Evolutionary conservation across 2,888 invertebrate genomes (phyloP), one percentile per base, ranked within the genome.

Genomic region (Zhengitettix transpicula): DNA sequence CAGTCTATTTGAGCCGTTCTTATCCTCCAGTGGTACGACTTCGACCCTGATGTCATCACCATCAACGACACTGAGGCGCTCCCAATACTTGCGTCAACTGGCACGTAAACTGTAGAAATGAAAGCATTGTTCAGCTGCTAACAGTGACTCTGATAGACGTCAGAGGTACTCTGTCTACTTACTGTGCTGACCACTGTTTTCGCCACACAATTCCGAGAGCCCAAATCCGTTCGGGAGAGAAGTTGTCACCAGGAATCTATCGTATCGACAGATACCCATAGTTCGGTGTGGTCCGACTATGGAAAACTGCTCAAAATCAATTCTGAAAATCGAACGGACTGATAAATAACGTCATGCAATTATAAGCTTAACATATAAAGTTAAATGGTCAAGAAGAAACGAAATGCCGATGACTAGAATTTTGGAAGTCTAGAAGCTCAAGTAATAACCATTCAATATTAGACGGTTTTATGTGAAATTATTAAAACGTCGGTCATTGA

Each of bases 141-240:
- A 28, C n/a, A 28, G 28, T 28, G 2, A 2, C 28, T 28, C 28
- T 28, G 2, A 28, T 28, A 5, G 28, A 7, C 28, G 28, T 28
- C 28, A 28, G 28, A 28, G 7, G 2, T 28, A 53, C 12, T 16
- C 53, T 9, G 12, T 14, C 14, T 58, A 72, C 77, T 75, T 65
- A 81, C 81, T 66, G 66, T 84, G 84, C 62, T 84, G 83, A 12
- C 79, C 79, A 52, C 74, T 77, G 65, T 83, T 84, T 65, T 79
- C 77, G 5, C 84, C 84, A 61, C 84, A 84, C 1, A 83, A 68
- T 0, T 75, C 70, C 0, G 79, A 79, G n/a, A 79, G 59, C 10
- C 61, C 61, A 40, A 61, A 57, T 9, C 61, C 61, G 42, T 61
- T 61, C 1, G 61, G 61, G 14, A 61, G 42, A 40, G 61, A 57